A percentile compares a stretch with the other conserved stretches of the same genome.
phyloP scores from a whole-genome alignment of 2,797 vertebrate species.

The Diglossa cyanea region DNA sequence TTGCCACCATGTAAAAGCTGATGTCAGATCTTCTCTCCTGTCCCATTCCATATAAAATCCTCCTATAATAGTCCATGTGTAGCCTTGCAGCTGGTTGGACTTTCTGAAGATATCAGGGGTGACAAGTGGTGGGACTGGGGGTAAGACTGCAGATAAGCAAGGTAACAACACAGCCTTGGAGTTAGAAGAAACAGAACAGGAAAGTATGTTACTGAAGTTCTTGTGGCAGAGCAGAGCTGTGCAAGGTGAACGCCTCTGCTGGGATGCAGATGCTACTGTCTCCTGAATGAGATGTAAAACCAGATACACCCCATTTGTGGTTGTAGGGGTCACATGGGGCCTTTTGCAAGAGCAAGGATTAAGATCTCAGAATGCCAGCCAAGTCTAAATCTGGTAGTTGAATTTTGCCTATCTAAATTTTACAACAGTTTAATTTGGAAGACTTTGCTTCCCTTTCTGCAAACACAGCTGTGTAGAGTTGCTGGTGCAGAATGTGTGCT shows the following conservation, averaged over 20 bases:
- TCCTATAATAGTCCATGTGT: not conserved
- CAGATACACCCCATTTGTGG: not conserved
- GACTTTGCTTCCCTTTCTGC: conserved; percentile 34
- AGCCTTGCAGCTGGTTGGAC: not conserved
- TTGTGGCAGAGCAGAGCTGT: not conserved
- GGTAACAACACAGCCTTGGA: not conserved
- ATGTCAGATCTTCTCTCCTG: not conserved
- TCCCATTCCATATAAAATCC: not conserved
- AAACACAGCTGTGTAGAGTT: conserved; percentile 25
- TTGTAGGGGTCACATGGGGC: not conserved
- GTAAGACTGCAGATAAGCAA: not conserved
- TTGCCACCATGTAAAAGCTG: not conserved
- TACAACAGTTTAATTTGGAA: conserved; percentile 62
- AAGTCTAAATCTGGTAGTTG: conserved; percentile 23
- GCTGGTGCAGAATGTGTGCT: not conserved
- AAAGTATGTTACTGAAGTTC: not conserved
- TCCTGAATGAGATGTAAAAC: conserved; percentile 4
- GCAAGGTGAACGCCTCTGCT: not conserved
- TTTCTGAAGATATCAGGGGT: not conserved
- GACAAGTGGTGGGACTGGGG: not conserved
- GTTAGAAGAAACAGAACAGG: not conserved
- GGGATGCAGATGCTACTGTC: not conserved
- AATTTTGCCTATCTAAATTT: conserved; percentile 57
- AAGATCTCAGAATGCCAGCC: conserved; percentile 28
- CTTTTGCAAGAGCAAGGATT: conserved; percentile 19